Conservation (phyloP, 2,888 invertebrate genomes). For the Colletes collaris region DNA sequence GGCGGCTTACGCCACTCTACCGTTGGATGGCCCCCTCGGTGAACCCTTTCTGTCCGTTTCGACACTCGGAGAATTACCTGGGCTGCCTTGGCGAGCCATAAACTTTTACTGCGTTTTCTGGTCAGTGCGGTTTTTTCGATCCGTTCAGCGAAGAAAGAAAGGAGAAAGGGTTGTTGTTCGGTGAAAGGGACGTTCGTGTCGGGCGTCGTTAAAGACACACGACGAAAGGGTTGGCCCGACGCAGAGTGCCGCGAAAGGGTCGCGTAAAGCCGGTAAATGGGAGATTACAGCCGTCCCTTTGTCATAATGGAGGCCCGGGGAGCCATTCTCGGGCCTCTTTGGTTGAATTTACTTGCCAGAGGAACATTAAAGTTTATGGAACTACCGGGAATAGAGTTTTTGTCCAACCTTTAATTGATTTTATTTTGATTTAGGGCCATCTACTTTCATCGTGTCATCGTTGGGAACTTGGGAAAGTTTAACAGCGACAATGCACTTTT, state of each 20-base stretch:
- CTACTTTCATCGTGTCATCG: too few species aligned
- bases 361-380: not conserved
- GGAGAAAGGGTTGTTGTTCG: conserved; percentile 47
- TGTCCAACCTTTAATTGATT: too few species aligned
- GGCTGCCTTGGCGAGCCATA: conserved; percentile 64
- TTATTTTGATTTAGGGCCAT: too few species aligned
- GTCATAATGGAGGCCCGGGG: not conserved
- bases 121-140: conserved; percentile 72
- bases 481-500: too few species aligned
- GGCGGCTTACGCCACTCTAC: conserved; percentile 25
- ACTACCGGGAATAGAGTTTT: too few species aligned
- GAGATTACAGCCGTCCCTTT: conserved; percentile 29
- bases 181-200: conserved; percentile 30
- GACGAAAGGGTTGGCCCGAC: conserved; percentile 35
- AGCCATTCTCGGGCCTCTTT: not conserved
- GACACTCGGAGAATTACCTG: conserved; percentile 62
- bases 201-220: conserved; percentile 36
- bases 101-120: conserved; percentile 73
- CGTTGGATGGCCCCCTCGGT: conserved; percentile 38
- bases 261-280: conserved; percentile 18
- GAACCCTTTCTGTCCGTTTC: conserved; percentile 62
- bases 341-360: not conserved
- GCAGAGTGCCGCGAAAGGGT: conserved; percentile 7
- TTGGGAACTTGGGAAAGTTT: too few species aligned
- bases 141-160: conserved; percentile 20